Evolutionary conservation across 2,888 invertebrate genomes (phyloP).

Genomic region (Ornithoptera alexandrae): DNA sequence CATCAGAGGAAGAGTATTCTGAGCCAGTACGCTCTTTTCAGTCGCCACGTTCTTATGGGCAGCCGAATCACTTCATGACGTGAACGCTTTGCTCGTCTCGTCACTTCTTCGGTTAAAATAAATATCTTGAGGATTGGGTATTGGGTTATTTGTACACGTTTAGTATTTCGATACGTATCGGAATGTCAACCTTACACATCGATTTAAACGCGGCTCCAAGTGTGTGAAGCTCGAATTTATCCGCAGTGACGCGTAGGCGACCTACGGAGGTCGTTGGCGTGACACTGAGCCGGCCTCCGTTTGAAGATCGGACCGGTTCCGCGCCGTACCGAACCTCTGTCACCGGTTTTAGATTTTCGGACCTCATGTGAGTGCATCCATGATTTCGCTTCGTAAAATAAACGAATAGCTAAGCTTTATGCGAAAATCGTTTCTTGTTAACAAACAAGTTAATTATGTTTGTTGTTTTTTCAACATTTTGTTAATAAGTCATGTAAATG

Average conservation of each 20-base stretch:
- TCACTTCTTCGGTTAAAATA: no score
- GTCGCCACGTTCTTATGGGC: no score
- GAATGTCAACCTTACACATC: background rate
- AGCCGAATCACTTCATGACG: no score
- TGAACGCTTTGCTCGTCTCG: no score
- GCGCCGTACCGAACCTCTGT: conserved; percentile 1
- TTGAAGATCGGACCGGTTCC: conserved; percentile 23
- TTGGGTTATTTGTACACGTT: background rate
- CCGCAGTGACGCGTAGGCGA: conserved; percentile 27
- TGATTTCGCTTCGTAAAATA: background rate
- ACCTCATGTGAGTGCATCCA: conserved; percentile 7
- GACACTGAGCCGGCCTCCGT: conserved; percentile 28
- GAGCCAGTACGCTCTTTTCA: no score
- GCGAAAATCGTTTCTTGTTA: no score
- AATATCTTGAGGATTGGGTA: no score
- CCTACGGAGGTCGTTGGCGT: conserved; percentile 33
- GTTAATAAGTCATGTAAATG: background rate
- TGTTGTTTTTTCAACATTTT: background rate
- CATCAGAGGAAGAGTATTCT: no score
- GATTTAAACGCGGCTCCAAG: conserved; percentile 8
- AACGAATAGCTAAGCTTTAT: background rate
- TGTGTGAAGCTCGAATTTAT: conserved; percentile 20
- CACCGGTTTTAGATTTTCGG: conserved; percentile 22
- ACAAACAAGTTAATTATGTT: no score
- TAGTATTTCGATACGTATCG: background rate